Evolutionary conservation across 1,140 invertebrate species (phyloP).

Genomic region (Branchinecta lindahli): DNA sequence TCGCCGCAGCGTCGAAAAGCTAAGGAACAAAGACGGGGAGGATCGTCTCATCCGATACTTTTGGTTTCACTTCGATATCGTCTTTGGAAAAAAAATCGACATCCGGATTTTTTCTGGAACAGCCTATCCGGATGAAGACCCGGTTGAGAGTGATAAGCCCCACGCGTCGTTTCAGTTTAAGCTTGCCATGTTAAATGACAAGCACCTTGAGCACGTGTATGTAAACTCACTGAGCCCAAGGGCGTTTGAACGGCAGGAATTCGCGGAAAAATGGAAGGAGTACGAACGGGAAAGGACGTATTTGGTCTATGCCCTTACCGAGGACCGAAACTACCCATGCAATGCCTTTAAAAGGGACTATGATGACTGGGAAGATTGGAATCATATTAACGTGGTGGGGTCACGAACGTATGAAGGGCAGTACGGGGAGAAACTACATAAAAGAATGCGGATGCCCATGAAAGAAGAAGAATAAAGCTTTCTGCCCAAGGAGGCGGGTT

Average conservation of each 20-base stretch:
- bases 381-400: no score
- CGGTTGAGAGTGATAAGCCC: not conserved
- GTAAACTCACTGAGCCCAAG: not conserved
- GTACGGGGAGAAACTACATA: no score
- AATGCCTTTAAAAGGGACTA: not conserved
- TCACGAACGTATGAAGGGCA: no score
- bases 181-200: not conserved
- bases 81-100: not conserved
- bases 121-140: not conserved
- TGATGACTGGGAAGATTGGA: not conserved
- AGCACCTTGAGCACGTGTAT: not conserved
- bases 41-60: not conserved
- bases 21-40: not conserved
- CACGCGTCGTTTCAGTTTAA: not conserved
- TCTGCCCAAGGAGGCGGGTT: no score
- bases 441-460: no score
- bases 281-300: not conserved
- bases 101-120: not conserved
- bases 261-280: not conserved
- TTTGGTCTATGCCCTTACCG: not conserved
- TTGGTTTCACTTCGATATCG: not conserved
- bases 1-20: not conserved
- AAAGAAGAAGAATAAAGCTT: no score
- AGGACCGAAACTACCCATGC: not conserved
- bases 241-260: not conserved